Base-by-base conservation (phyloP, 2,113 vertebrate genomes). In the Hydrochoerus hydrochaeris region DNA sequence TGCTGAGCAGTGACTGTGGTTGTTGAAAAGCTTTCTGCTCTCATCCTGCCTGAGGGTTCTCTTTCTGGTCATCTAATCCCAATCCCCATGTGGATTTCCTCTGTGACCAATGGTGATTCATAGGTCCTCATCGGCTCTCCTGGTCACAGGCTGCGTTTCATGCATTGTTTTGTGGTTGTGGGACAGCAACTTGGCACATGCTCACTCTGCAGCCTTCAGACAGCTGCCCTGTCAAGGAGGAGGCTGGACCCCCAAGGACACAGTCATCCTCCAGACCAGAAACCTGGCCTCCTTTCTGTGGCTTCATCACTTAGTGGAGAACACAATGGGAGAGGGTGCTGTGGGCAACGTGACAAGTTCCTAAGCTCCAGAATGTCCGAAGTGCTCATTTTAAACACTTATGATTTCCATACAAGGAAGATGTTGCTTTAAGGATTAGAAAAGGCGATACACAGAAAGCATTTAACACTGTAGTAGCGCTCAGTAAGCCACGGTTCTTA, bases 291-390 rank as follows among this genome's bases (percentile, higher is more conserved):
- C 8, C 20, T 13, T 13, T 35, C 1, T 52, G 69, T n/a, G 24
- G 60, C 24, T 14, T 71, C 38, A 9, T 35, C 58, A 57, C n/a
- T 82, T 16, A 84, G 83, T 65, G 58, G 46, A 92, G 26, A 54
- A 9, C 35, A 17, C 28, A 3, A 3, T 0, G 4, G 8, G 41
- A 78, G 65, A 24, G 1, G 46, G n/a, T 22, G 0, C 0, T 41
- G 22, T 49, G 58, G 41, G 78, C 35, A n/a, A n/a, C 6, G 38
- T 35, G 35, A 30, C 30, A 38, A 17, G n/a, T 41, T 5, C 32
- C 57, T 65, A 35, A 80, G 52, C 44, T 63, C 85, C 30, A 16
- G 77, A n/a, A 35, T 20, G 6, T 26, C 69, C 57, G 16, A 14
- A n/a, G 63, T 77, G 73, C 58, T 95, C 82, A 57, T 78, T 84